A percentile compares a stretch with the other conserved stretches of the same genome.
Conservation (phyloP, 2,888 invertebrate genomes). For the Furcula furcula region DNA sequence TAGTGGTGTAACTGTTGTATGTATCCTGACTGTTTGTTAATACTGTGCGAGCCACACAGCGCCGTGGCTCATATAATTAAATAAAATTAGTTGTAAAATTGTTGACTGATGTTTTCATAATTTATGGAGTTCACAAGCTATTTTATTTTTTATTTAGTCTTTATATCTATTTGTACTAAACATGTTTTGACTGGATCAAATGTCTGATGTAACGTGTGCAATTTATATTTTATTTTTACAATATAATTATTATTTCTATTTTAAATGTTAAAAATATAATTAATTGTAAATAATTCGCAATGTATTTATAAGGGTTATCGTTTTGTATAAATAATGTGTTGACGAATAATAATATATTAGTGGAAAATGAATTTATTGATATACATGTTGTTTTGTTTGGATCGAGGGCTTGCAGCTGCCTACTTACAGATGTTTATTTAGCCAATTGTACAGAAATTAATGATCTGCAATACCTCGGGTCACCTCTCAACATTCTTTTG, state of each 20-base stretch:
- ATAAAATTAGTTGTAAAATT: constrained; percentile 1
- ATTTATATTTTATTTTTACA: constrained; percentile 53
- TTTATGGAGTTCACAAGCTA: constrained; percentile 59
- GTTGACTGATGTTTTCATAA: constrained; percentile 46
- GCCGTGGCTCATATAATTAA: not conserved
- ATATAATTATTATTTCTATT: constrained; percentile 25
- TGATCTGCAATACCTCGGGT: constrained; percentile 22
- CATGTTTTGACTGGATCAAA: constrained; percentile 78
- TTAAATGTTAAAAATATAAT: constrained; percentile 44
- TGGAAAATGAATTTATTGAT: constrained; percentile 35
- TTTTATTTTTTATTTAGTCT: constrained; percentile 50
- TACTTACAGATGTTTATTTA: constrained; percentile 26
- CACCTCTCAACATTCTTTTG: constrained; percentile 18
- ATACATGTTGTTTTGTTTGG: constrained; percentile 24
- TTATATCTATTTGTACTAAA: constrained; percentile 48
- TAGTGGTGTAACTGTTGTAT: constrained; percentile 25
- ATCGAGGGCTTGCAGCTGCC: constrained; percentile 15
- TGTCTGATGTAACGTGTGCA: constrained; percentile 69
- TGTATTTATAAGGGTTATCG: constrained; percentile 53
- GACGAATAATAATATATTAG: constrained; percentile 38
- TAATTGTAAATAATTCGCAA: constrained; percentile 52
- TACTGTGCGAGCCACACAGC: not conserved
- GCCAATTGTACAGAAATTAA: constrained; percentile 27
- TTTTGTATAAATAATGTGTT: constrained; percentile 56
- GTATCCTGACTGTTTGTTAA: constrained; percentile 14